phyloP scores from a whole-genome alignment of 2,797 vertebrate species.

The Anguilla marmorata region DNA sequence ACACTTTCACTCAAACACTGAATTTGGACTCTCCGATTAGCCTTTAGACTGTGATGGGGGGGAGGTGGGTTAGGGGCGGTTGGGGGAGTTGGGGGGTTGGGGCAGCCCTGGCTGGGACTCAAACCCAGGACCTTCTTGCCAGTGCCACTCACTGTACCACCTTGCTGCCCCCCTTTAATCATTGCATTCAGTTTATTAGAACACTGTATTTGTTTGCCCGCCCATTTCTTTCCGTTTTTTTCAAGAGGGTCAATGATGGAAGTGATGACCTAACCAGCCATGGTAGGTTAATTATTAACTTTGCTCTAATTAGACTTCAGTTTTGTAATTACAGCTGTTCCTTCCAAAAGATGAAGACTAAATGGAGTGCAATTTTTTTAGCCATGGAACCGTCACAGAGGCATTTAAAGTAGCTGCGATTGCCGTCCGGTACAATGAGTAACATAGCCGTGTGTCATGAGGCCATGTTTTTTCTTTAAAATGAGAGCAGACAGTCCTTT shows the following conservation, averaged over 20 bases:
- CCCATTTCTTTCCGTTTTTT: neutral
- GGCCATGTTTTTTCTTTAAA: neutral
- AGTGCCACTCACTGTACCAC: too few relatives aligned
- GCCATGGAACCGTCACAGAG: neutral
- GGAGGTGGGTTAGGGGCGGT: too few relatives aligned
- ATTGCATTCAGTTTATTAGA: neutral
- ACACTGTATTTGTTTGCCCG: neutral
- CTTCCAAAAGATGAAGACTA: neutral
- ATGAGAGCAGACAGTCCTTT: neutral
- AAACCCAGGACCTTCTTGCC: too few relatives aligned
- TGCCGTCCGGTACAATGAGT: neutral
- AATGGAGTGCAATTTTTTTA: neutral
- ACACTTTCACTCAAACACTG: too few relatives aligned
- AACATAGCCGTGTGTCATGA: neutral
- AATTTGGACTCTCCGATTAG: too few relatives aligned
- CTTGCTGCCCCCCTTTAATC: too few relatives aligned
- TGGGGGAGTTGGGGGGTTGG: too few relatives aligned
- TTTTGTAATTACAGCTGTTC: slow-evolving; percentile 6
- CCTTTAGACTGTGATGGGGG: too few relatives aligned
- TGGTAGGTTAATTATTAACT: slow-evolving; percentile 1
- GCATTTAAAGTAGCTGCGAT: neutral
- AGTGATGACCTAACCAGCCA: neutral
- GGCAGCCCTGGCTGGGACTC: too few relatives aligned
- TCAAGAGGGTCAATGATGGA: neutral
- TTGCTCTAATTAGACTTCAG: slow-evolving; percentile 12